Base-by-base conservation (phyloP, 2,797 vertebrate genomes). In the Menidia menidia region DNA sequence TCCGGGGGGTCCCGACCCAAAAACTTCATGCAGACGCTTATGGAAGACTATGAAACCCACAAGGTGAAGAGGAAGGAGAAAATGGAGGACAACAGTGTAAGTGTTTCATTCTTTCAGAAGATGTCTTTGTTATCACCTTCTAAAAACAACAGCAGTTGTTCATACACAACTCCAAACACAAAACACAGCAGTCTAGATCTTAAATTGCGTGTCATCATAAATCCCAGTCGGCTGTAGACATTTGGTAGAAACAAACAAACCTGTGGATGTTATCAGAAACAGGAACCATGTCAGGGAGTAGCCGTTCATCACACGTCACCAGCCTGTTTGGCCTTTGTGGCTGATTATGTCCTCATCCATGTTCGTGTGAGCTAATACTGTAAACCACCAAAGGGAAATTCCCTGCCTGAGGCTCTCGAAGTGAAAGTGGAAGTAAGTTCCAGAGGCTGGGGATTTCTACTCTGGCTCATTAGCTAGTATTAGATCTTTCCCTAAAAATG, bases 21-120 rank as follows among this genome's bases (percentile, higher is more conserved):
- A 92, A 99, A 97, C 92, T 95, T 96, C 93, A 97, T 99, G 97
- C 95, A 99, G 94, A 99, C 97, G 0, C 95, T 98, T 41, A 95
- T 99, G 97, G 97, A 99, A 77, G 98, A 99, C 92, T 99, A 94
- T 9, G 97, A 99, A 92, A 95, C 94, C 47, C 97, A 98, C 94
- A 99, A 97, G 92, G 96, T 96, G 83, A 99, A 98, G 91, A 96
- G 96, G 85, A 94, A 95, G 74, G 97, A 99, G 86, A 96, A 96
- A 76, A 84, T 95, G 88, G 98, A 99, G 1, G 97, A 99, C 90
- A 96, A 94, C 92, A 97, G 95, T 75, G 98, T 99, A 92, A 98
- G 97, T 95, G 62, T 78, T 69, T 47, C 18, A 13, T 43, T 3
- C 3, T 50, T 25, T 8, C 3, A 42, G 3, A 6, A 35, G 25